Percentiles rank a stretch among this genome's conserved stretches.
Evolutionary conservation across 2,797 vertebrate species (phyloP).

Genomic region (Myotis daubentonii): DNA sequence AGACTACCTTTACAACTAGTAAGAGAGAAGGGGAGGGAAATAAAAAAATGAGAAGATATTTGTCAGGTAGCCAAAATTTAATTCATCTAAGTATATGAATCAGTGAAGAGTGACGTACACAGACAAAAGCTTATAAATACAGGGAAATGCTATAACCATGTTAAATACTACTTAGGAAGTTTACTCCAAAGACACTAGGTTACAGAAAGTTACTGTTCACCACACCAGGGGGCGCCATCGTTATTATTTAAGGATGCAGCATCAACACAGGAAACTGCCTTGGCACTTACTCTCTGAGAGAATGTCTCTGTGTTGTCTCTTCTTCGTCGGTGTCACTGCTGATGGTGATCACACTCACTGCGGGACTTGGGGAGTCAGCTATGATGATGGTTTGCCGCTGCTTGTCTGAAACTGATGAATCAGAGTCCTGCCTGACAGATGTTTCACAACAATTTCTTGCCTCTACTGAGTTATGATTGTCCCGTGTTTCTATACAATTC

Average conservation of each 20-base stretch:
- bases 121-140: not conserved
- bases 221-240: not conserved
- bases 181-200: not conserved
- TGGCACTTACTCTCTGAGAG: conserved; percentile 91
- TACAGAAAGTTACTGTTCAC: not conserved
- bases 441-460: conserved; percentile 88
- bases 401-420: conserved; percentile 86
- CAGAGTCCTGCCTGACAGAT: conserved; percentile 86
- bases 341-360: conserved; percentile 96
- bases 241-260: not conserved
- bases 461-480: conserved; percentile 85
- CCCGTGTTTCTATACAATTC: conserved; percentile 87
- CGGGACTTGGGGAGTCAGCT: conserved; percentile 92
- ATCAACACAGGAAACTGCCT: not conserved
- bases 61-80: not conserved
- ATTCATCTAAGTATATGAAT: not conserved
- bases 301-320: conserved; percentile 88
- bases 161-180: conserved; percentile 1
- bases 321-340: conserved; percentile 96
- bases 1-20: conserved; percentile 95
- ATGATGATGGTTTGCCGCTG: conserved; percentile 94
- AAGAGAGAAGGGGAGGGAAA: conserved; percentile 15
- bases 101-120: not conserved
- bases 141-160: not conserved
- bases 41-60: conserved; percentile 21